Conservation (phyloP, 2,113 vertebrate genomes). For the Anarrhichthys ocellatus region DNA sequence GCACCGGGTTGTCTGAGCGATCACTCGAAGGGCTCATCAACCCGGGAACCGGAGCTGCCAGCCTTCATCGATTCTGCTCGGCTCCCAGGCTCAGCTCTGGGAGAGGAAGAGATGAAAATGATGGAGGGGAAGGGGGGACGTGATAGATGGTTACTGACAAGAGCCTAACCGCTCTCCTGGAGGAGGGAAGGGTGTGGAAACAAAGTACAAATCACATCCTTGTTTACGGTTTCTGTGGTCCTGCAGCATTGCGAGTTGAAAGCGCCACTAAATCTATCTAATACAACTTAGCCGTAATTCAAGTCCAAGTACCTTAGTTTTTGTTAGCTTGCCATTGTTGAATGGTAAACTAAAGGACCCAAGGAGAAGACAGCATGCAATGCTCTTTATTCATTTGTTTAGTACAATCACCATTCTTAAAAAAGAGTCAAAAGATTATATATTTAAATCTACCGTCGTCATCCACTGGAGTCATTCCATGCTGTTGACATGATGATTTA, state of each 20-base stretch:
- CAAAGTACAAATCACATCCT: slow-evolving; percentile 1
- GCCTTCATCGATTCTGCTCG: slow-evolving; percentile 31
- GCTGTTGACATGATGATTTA: not conserved
- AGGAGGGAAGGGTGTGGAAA: slow-evolving; percentile 1
- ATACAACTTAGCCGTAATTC: not conserved
- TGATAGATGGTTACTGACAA: slow-evolving; percentile 43
- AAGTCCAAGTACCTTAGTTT: not conserved
- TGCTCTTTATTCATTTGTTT: not conserved
- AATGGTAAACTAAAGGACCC: not conserved
- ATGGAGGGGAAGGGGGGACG: not conserved
- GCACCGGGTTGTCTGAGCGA: slow-evolving; percentile 53
- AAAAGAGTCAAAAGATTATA: not conserved
- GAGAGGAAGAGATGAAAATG: not conserved
- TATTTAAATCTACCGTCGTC: not conserved
- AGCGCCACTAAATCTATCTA: not conserved
- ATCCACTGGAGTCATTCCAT: not conserved
- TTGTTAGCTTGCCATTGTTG: not conserved
- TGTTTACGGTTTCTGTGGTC: not conserved
- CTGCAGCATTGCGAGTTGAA: not conserved
- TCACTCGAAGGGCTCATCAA: slow-evolving; percentile 13
- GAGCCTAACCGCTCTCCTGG: slow-evolving; percentile 7
- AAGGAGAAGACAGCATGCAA: not conserved
- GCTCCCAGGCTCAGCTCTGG: slow-evolving; percentile 16
- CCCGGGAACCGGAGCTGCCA: slow-evolving; percentile 11
- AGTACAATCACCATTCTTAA: not conserved